These are phyloP conservation scores for Cephus rjabovi DNA, from an alignment of 2,888 invertebrate genomes.

Conservation along the genomic window DNA sequence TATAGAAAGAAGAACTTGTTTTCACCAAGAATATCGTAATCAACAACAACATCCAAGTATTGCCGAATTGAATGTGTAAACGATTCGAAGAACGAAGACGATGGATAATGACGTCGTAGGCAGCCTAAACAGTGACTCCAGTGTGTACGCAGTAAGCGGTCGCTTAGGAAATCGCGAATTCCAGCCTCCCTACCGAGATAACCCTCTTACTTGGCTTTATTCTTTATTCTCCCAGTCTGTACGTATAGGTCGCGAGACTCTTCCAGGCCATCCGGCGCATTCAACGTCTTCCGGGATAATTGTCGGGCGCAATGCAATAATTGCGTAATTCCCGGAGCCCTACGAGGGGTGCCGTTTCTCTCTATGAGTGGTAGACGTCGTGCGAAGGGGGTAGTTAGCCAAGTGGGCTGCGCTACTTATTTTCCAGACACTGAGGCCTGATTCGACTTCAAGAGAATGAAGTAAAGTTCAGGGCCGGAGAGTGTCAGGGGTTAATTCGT, in stretches of 20 bases:
- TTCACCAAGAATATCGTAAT: not conserved
- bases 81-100: not conserved
- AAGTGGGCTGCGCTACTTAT: not conserved
- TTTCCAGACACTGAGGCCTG: not conserved
- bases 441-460: not conserved
- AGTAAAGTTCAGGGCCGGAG: not conserved
- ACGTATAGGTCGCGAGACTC: not conserved
- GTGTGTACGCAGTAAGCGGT: not conserved
- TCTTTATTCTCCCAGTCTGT: not conserved
- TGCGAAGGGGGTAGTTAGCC: conserved; percentile 3
- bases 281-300: conserved; percentile 52
- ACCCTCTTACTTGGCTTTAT: not conserved
- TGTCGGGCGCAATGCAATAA: conserved; percentile 60
- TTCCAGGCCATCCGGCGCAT: conserved; percentile 21
- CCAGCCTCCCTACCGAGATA: not conserved
- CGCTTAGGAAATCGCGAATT: not conserved
- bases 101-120: not conserved
- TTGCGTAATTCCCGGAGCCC: conserved; percentile 57
- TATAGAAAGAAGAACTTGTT: not conserved
- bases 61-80: not conserved
- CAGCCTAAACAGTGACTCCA: not conserved
- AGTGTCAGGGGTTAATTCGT: not conserved
- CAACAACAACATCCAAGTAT: not conserved
- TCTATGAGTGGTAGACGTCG: conserved; percentile 7
- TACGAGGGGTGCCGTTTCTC: not conserved